A percentile compares a stretch with the other conserved stretches of the same genome.
Conservation (phyloP, 2,113 vertebrate species). For the Pseudorasbora parva region DNA sequence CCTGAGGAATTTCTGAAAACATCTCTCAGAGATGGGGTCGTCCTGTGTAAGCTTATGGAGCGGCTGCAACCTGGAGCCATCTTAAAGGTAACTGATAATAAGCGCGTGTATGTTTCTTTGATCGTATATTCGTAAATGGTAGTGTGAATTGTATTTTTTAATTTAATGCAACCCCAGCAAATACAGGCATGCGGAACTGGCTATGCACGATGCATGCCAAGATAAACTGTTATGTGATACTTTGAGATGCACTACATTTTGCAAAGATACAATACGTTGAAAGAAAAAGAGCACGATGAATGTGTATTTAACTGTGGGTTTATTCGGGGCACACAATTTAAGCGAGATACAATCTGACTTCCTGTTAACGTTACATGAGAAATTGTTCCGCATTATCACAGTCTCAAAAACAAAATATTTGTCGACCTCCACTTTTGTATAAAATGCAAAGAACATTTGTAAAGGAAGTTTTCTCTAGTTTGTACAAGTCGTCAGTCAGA, state of each 20-base stretch:
- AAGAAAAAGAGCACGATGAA: background rate
- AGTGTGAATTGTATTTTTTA: background rate
- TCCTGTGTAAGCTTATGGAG: conserved; percentile 89
- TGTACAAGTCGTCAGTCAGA: background rate
- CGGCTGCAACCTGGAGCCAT: conserved; percentile 85
- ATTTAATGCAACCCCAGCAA: background rate
- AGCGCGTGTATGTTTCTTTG: background rate
- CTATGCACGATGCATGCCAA: background rate
- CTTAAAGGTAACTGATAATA: conserved; percentile 82
- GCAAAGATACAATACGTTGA: background rate
- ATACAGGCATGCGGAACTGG: background rate
- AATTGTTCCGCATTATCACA: conserved; percentile 77
- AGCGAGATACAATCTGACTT: conserved; percentile 56
- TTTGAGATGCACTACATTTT: background rate
- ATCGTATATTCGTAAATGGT: background rate
- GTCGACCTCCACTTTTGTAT: background rate
- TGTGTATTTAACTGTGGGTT: background rate
- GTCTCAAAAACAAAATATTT: background rate
- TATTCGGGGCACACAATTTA: conserved; percentile 5
- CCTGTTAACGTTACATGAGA: conserved; percentile 60
- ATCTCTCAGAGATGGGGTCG: conserved; percentile 91
- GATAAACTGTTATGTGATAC: background rate
- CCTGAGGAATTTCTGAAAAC: conserved; percentile 90
- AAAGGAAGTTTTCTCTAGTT: background rate
- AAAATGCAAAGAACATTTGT: background rate